Conservation (phyloP, 2,113 vertebrate species). For the Corydoras maculifer region DNA sequence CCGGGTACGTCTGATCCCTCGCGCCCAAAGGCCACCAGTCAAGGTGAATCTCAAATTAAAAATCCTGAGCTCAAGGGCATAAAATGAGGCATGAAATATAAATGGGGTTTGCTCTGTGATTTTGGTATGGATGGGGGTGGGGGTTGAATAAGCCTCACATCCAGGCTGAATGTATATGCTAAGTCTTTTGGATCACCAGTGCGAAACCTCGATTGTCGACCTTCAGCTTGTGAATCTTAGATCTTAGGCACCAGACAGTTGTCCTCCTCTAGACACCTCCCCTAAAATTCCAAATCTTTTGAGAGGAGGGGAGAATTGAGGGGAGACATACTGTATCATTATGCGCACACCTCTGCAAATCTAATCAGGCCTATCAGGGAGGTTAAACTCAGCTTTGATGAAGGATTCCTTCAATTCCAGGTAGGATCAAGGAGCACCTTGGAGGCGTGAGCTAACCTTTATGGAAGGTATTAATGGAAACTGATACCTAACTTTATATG, state of each 20-base stretch:
- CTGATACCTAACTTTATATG: neutral
- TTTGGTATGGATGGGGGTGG: conserved; percentile 13
- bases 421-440: conserved; percentile 12
- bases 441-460: conserved; percentile 6
- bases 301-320: conserved; percentile 18
- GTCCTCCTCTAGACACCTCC: conserved; percentile 33
- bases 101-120: conserved; percentile 33
- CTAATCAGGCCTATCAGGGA: conserved; percentile 22
- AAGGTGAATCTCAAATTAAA: conserved; percentile 44
- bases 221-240: conserved; percentile 44
- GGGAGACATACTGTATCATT: conserved; percentile 1
- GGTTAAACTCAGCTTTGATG: conserved; percentile 29
- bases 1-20: conserved; percentile 33
- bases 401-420: conserved; percentile 19
- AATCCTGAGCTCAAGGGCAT: conserved; percentile 41
- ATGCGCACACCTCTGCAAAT: conserved; percentile 21
- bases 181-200: conserved; percentile 24
- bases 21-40: conserved; percentile 45
- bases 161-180: conserved; percentile 21
- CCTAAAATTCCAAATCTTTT: conserved; percentile 39
- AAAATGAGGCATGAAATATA: conserved; percentile 47
- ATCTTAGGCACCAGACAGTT: conserved; percentile 19
- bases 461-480: conserved; percentile 4
- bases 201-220: conserved; percentile 31
- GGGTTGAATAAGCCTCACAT: conserved; percentile 38